Conservation (phyloP, 2,797 vertebrate species). For the Schizopygopsis malacanthus region DNA sequence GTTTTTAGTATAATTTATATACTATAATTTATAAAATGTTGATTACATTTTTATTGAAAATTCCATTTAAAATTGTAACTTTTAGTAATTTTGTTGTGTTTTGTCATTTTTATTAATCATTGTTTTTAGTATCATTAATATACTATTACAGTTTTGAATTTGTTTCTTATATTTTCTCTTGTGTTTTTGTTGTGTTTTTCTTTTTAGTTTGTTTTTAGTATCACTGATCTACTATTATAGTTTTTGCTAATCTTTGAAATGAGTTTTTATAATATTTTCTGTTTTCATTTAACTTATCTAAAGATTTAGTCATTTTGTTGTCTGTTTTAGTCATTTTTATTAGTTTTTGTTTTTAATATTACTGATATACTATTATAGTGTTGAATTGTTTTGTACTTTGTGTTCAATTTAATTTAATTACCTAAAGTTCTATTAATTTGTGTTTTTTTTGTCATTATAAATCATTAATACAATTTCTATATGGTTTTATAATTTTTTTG, state of each 20-base stretch:
- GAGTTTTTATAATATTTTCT: too few relatives aligned
- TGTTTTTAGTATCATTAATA: neutral
- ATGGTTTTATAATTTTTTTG: neutral
- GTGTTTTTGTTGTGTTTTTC: too few relatives aligned
- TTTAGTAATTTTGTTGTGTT: neutral
- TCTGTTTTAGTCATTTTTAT: neutral
- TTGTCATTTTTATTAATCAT: neutral
- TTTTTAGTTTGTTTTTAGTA: too few relatives aligned
- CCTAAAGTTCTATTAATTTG: too few relatives aligned
- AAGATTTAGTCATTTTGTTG: neutral
- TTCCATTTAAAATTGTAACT: too few relatives aligned
- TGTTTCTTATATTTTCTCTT: too few relatives aligned
- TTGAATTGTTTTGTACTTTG: neutral
- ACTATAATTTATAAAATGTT: too few relatives aligned
- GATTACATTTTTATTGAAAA: too few relatives aligned
- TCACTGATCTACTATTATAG: too few relatives aligned
- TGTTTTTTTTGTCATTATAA: neutral
- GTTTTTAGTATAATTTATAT: neutral
- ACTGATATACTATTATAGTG: neutral
- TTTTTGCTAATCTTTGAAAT: too few relatives aligned
- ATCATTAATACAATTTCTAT: neutral
- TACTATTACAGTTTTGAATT: neutral
- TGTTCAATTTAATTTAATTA: neutral
- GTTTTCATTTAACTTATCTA: too few relatives aligned
- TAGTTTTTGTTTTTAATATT: neutral